Base-by-base conservation (phyloP, 2,113 vertebrate species). In the Elephantulus edwardii region DNA sequence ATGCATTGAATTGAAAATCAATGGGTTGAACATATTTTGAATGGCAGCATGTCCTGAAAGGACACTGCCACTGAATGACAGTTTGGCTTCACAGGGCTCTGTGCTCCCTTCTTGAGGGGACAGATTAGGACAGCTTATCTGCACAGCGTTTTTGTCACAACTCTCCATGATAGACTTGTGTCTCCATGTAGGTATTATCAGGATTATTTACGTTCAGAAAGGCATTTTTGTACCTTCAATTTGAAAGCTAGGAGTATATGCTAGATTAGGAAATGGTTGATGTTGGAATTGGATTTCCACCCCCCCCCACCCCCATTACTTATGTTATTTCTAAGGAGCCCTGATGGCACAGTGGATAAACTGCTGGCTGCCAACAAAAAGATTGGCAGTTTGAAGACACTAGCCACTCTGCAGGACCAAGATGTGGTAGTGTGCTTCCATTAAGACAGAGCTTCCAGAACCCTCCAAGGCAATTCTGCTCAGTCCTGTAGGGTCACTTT, bases 171-270 rank as follows among this genome's bases (percentile, higher is more conserved):
- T 48, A 38, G 4, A 0, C 68, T 44, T 44, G 5, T 30, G 4
- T 33, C 50, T 83, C 40, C n/a, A 1, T 10, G 2, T 30, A 42
- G n/a, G 28, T n/a, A 11, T 42, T 48, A 24, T 40, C 1, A 0
- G 17, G 62, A n/a, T 33, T 82, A 42, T 66, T 8, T 14, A 52
- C 11, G 8, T 83, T 79, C 66, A 72, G 48, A 78, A 66, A 79
- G 66, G 52, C 19, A 46, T 71, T 38, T 19, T 68, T 16, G 6
- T 60, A 38, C 13, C 70, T 79, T 70, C 56, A 42, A 1, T 19
- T 22, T 60, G 66, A 70, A 82, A 28, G 14, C 56, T 16, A 4
- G 42, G 5, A 24, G 30, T 76, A 58, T 70, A n/a, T n/a, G n/a
- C n/a, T n/a, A n/a, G n/a, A n/a, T n/a, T n/a, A n/a, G n/a, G n/a